Percentiles rank a stretch among this genome's conserved stretches.
Evolutionary conservation across 2,113 vertebrate species (phyloP).

Genomic region (Cercocebus atys): DNA sequence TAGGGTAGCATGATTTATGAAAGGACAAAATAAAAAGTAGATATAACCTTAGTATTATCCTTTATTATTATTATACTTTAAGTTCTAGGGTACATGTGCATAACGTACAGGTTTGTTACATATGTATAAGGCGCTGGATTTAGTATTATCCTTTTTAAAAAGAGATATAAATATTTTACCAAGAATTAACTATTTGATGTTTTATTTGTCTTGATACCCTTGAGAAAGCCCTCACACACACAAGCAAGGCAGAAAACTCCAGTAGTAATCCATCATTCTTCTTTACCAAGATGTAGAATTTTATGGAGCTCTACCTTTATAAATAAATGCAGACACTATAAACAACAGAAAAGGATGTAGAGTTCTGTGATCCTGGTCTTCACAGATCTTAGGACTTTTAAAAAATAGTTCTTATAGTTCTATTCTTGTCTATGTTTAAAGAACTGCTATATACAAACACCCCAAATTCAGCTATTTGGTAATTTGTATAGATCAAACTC

Average conservation of each 20-base stretch:
- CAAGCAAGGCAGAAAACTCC: background rate
- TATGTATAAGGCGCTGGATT: background rate
- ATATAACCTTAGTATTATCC: background rate
- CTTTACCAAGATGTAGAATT: background rate
- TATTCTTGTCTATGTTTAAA: background rate
- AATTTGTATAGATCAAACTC: background rate
- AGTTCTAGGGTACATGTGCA: too few relatives aligned
- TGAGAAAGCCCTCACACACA: background rate
- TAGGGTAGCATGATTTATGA: background rate
- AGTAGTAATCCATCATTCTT: background rate
- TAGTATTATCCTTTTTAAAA: background rate
- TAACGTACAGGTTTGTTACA: too few relatives aligned
- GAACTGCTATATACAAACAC: background rate
- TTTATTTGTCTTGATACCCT: background rate
- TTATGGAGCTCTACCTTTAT: background rate
- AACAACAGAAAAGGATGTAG: background rate
- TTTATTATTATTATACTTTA: background rate
- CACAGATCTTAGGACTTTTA: background rate
- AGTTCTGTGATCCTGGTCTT: background rate
- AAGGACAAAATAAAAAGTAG: constrained; percentile 3
- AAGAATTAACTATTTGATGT: background rate
- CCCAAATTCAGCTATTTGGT: background rate
- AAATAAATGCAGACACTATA: background rate
- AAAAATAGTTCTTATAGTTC: background rate
- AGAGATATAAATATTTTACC: background rate